Conservation (phyloP, 2,797 vertebrate species). For the Gastrophryne carolinensis region DNA sequence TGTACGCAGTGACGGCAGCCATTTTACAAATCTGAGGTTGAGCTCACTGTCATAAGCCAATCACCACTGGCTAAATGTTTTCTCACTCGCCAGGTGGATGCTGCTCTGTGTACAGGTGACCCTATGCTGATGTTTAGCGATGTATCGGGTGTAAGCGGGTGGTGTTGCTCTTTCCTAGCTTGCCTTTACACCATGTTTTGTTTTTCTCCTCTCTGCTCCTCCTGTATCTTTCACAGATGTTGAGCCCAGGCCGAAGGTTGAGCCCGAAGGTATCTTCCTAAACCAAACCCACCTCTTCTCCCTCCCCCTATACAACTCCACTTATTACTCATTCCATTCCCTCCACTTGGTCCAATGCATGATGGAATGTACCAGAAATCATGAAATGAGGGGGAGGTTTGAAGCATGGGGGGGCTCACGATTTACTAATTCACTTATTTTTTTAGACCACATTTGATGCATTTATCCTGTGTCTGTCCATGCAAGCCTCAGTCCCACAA, state of each 20-base stretch:
- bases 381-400: conserved; percentile 35
- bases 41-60: neutral
- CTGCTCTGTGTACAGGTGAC: neutral
- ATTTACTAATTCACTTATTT: conserved; percentile 26
- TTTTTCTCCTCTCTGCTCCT: conserved; percentile 15
- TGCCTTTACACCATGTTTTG: conserved; percentile 38
- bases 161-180: conserved; percentile 5
- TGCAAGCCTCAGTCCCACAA: conserved; percentile 36
- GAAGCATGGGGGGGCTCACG: conserved; percentile 46
- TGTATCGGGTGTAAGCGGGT: neutral
- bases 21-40: neutral
- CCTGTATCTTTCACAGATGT: conserved; percentile 70
- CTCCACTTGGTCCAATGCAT: conserved; percentile 67
- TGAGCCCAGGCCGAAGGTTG: conserved; percentile 73
- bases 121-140: neutral
- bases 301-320: conserved; percentile 9
- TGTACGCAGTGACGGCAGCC: neutral
- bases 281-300: neutral
- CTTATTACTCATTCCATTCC: conserved; percentile 42
- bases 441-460: neutral
- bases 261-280: conserved; percentile 76
- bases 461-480: neutral
- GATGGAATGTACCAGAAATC: conserved; percentile 69
- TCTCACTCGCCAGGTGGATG: too few species aligned
- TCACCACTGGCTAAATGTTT: neutral